A percentile compares a stretch with the other conserved stretches of the same genome.
phyloP scores from a whole-genome alignment of 1,140 invertebrate genomes.

The Drosophila burlai region DNA sequence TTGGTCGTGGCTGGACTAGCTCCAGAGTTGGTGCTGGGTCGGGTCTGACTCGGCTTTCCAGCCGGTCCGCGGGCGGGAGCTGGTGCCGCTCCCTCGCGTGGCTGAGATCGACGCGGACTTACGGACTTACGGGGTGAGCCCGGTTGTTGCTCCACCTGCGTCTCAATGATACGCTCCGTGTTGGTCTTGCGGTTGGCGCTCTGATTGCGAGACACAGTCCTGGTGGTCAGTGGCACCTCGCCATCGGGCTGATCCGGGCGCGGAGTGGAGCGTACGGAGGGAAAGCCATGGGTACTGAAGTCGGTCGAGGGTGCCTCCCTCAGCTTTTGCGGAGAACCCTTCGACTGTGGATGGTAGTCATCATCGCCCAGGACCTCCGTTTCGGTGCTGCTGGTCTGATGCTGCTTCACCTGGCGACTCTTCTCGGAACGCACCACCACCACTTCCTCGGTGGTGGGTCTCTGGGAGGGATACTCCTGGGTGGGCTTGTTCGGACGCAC shows the following conservation, averaged over 20 bases:
- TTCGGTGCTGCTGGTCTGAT: slow-evolving; percentile 60
- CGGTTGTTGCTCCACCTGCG: slow-evolving; percentile 58
- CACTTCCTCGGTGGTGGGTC: slow-evolving; percentile 62
- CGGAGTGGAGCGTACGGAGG: slow-evolving; percentile 48
- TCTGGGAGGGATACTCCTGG: slow-evolving; percentile 69
- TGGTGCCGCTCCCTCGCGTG: slow-evolving; percentile 47
- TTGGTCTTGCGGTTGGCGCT: slow-evolving; percentile 63
- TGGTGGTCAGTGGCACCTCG: slow-evolving; percentile 44
- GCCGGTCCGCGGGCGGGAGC: slow-evolving; percentile 39
- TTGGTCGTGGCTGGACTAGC: slow-evolving; percentile 34
- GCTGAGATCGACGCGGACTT: slow-evolving; percentile 57
- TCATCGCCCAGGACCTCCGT: slow-evolving; percentile 52
- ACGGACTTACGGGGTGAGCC: slow-evolving; percentile 4
- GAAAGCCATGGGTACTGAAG: slow-evolving; percentile 70
- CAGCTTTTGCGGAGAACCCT: slow-evolving; percentile 26
- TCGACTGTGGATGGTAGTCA: slow-evolving; percentile 7
- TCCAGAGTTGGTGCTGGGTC: slow-evolving; percentile 11
- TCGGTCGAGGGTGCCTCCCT: slow-evolving; percentile 53
- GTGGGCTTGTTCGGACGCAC: slow-evolving; percentile 77
- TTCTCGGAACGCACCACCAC: slow-evolving; percentile 61
- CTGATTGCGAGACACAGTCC: slow-evolving; percentile 47
- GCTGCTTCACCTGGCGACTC: slow-evolving; percentile 72
- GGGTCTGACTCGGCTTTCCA: slow-evolving; percentile 42
- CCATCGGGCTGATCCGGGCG: slow-evolving; percentile 61
- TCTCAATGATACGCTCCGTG: slow-evolving; percentile 73